Base-by-base conservation (phyloP, 1,140 invertebrate species). In the Drosophila simulans region DNA sequence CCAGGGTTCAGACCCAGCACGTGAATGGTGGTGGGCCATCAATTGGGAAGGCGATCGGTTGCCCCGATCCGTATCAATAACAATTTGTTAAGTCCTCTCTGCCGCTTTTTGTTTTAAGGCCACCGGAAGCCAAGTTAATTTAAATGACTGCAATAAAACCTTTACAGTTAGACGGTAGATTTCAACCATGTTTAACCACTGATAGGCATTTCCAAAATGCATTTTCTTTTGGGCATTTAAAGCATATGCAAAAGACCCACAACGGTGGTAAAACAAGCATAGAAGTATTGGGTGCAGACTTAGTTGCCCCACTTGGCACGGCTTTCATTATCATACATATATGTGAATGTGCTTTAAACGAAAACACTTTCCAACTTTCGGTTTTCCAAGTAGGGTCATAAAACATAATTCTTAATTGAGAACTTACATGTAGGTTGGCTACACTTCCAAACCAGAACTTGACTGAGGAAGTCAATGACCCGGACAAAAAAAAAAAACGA, bases 331-430 rank as follows among this genome's bases (percentile, higher is more conserved):
- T 86, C 83, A 72, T 68, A 78, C 58, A 65, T 68, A 81, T 51
- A 65, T 20, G 58, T 35, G 39, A 51, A 35, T 17, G 20, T 48
- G n/a, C 66, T 57, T 81, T 76, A 62, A 53, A 48, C 34, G 25
- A 74, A 72, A 80, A 79, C 71, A 86, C 83, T 86, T 86, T 88
- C 83, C 59, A 86, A 83, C 83, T 86, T 88, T 86, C 79, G 71
- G 54, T 86, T 88, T 85, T 79, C 46, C 31, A 34, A 15, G 37
- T 25, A 13, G 39, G 48, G 27, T 34, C 46, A 43, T 37, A 43
- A 58, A 49, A 53, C 34, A 63, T 59, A 15, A 37, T 59, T 68
- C 63, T 70, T 58, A 77, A 85, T 83, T 80, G 56, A 86, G 79
- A 82, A 82, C 75, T 76, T 72, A 60, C 55, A 80, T 88, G 75